Base-by-base conservation (phyloP, 2,113 vertebrate species). In the Oryzias melastigma region DNA sequence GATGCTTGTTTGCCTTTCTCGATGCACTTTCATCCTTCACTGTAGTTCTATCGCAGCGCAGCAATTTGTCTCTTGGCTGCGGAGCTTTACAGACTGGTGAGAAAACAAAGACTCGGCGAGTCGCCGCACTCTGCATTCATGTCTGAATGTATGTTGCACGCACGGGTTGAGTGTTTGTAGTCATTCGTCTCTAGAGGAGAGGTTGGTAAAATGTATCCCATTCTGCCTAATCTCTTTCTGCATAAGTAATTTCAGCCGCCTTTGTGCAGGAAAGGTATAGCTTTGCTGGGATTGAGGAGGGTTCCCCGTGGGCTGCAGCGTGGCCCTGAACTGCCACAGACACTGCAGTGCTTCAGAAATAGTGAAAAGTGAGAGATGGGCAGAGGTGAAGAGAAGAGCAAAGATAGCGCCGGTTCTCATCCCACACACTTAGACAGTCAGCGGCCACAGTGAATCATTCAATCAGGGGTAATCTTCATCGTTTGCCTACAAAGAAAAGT, bases 1-100 rank as follows among this genome's bases (percentile, higher is more conserved):
- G 86, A 81, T 88, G 86, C 83, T 84, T 90, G 89, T 89, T 89
- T 90, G 87, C 84, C 83, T 86, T 85, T 73, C 83, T 80, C 59
- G 12, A 52, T 84, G 83, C 86, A 86, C 87, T 85, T 86, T 85
- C 86, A 90, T 90, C 86, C 85, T 72, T 89, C 87, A 87, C 80
- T 87, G 83, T 89, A 86, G 85, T 73, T 74, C 79, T 81, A 85
- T 85, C 81, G 84, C 68, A 60, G 48, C 25, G 59, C 70, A 43
- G 74, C 80, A 76, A 87, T 88, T 84, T 89, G 82, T 87, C 83
- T 87, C 80, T 56, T 20, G 66, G 72, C 73, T 64, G 68, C 77
- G 47, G 57, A 29, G 74, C 63, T 75, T 67, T 75, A 66, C 29
- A 18, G 20, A 6, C 53, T 52, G 77, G 62, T 1, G 44, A 68